These are phyloP conservation scores for Uropetala carovei DNA, from an alignment of 2,888 invertebrate species.

Conservation along the genomic window DNA sequence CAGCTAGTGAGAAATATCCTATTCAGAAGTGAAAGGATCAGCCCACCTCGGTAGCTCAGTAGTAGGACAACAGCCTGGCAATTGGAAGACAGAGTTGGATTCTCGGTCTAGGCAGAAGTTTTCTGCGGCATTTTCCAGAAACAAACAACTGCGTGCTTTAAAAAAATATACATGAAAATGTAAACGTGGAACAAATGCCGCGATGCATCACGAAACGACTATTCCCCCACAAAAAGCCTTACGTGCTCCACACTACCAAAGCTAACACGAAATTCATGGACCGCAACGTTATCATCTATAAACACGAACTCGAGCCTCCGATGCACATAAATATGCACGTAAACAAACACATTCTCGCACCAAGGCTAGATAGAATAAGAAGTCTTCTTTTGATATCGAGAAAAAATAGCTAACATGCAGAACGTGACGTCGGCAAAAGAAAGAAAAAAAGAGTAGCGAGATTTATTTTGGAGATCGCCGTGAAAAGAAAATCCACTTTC, in stretches of 20 bases:
- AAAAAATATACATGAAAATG: no score
- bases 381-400: background rate
- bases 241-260: background rate
- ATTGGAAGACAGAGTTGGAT: no score
- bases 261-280: background rate
- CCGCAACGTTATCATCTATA: conserved; percentile 18
- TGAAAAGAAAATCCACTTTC: conserved; percentile 28
- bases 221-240: background rate
- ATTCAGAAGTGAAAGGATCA: no score
- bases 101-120: no score
- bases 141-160: no score
- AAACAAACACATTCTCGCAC: background rate
- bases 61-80: no score
- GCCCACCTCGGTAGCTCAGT: no score
- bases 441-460: background rate
- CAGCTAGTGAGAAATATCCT: no score
- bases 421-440: background rate
- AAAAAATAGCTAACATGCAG: no score
- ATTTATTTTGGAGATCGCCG: background rate
- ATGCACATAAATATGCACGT: background rate
- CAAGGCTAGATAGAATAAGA: background rate
- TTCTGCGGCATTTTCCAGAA: no score
- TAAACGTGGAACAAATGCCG: no score
- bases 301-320: background rate
- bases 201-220: no score